These are phyloP conservation scores for Nothoprocta pentlandii DNA, from an alignment of 2,113 vertebrate species.

Conservation along the genomic window DNA sequence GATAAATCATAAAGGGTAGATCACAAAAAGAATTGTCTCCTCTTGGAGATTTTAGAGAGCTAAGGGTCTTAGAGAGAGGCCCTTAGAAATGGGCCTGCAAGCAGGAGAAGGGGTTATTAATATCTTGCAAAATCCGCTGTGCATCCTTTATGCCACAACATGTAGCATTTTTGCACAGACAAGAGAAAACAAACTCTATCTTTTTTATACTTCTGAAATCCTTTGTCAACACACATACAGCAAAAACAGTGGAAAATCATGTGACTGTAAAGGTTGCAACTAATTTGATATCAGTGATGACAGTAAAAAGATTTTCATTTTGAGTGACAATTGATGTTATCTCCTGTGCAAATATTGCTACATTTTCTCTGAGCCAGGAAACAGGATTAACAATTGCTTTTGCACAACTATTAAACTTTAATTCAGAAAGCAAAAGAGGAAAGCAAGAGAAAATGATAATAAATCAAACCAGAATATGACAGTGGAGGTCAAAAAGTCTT, in stretches of 20 bases:
- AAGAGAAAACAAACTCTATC: constrained; percentile 55
- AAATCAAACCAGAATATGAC: not conserved
- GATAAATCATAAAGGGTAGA: constrained; percentile 35
- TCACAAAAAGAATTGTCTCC: constrained; percentile 5
- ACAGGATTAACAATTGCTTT: constrained; percentile 26
- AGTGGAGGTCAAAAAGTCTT: not conserved
- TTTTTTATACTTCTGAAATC: constrained; percentile 65
- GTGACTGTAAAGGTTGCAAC: constrained; percentile 51
- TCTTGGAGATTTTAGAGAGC: too few relatives aligned
- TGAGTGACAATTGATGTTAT: constrained; percentile 62
- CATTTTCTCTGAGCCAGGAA: constrained; percentile 27
- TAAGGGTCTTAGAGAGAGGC: too few relatives aligned
- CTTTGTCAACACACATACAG: constrained; percentile 41
- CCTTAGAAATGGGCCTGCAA: too few relatives aligned
- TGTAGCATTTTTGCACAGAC: constrained; percentile 57
- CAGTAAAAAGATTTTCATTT: constrained; percentile 57
- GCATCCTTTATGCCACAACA: constrained; percentile 9
- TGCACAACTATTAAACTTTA: not conserved
- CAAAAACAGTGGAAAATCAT: constrained; percentile 54
- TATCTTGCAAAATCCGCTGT: constrained; percentile 46
- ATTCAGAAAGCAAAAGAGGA: not conserved
- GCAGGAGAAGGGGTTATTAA: not conserved
- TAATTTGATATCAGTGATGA: constrained; percentile 57
- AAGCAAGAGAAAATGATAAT: rapidly evolving
- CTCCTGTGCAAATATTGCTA: constrained; percentile 34